Percentiles rank a stretch among this genome's conserved stretches.
phyloP scores from a whole-genome alignment of 2,888 invertebrate genomes.

The Caenorhabditis japonica region DNA sequence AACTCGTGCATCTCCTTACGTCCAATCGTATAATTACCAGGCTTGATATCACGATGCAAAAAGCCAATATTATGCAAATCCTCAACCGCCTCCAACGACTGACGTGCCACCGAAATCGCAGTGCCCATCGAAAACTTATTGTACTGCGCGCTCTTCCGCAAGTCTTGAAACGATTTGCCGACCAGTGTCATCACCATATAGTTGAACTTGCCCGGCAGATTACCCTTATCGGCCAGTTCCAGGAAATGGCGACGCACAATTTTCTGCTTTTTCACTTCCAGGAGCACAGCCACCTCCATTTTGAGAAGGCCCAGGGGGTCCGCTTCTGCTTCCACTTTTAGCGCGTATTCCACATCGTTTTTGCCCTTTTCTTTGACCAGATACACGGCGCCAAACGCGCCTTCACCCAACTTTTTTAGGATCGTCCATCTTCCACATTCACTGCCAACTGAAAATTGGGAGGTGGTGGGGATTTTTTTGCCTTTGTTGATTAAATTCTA shows the following conservation, averaged over 20 bases:
- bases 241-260: slow-evolving; percentile 68
- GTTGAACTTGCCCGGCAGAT: slow-evolving; percentile 60
- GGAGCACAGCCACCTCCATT: slow-evolving; percentile 72
- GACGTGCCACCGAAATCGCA: slow-evolving; percentile 54
- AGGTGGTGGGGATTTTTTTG: too few relatives aligned
- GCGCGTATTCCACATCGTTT: slow-evolving; percentile 49
- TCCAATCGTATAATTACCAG: slow-evolving; percentile 62
- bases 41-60: slow-evolving; percentile 62
- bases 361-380: slow-evolving; percentile 45
- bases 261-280: slow-evolving; percentile 62
- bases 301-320: slow-evolving; percentile 65
- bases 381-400: slow-evolving; percentile 62
- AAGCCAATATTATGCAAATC: slow-evolving; percentile 59
- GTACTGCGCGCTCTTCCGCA: slow-evolving; percentile 36
- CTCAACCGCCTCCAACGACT: slow-evolving; percentile 60
- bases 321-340: slow-evolving; percentile 61
- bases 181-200: slow-evolving; percentile 72
- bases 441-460: too few relatives aligned
- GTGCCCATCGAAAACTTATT: slow-evolving; percentile 61
- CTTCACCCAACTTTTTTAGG: slow-evolving; percentile 61
- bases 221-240: slow-evolving; percentile 69
- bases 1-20: slow-evolving; percentile 50
- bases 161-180: slow-evolving; percentile 56
- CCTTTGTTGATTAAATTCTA: too few relatives aligned
- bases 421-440: too few relatives aligned